Evolutionary conservation across 1,140 invertebrate species (phyloP), one percentile per base, ranked within the genome.

Genomic region (Helicoverpa zea): DNA sequence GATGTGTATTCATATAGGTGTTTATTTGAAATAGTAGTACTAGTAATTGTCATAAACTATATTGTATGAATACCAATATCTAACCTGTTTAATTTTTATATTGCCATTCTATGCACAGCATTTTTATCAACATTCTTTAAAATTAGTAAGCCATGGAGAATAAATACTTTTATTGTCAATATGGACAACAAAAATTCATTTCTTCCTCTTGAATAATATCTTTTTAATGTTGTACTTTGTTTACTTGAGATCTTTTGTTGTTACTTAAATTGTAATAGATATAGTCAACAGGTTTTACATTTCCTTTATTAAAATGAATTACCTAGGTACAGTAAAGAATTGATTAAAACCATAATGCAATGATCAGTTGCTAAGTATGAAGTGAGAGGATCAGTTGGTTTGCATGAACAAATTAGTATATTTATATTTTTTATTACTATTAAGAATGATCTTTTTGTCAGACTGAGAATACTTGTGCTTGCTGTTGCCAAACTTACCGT

Each of bases 401-500:
- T 51, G 16, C 66, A n/a, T 10, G 49, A 66, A 66, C 47, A 64
- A 77, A 43, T 77, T 30, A 35, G 51, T 49, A 77, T 47, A 77
- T 52, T 63, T 52, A 58, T 49, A 47, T 49, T 14, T 16, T 76
- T 66, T 78, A 56, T 23, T 49, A 61, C n/a, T 23, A 18, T 77
- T 64, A 70, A 64, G 63, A 58, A 63, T 78, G 51, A 81, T 77
- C 54, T 35, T 83, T 79, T 80, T 61, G 76, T 84, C 81, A 84
- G 80, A 82, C 81, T 87, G 83, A 83, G 52, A 66, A 66, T 84
- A 84, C 81, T 72, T 84, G 72, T 82, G 79, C 81, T 84, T 88
- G 73, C 80, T 83, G 81, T 81, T 86, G 85, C 87, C 87, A 87
- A 88, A 84, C 83, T 85, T 66, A 82, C 66, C 58, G 81, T 83